These are phyloP conservation scores for Sarotherodon lohbergeri DNA, from an alignment of 2,113 vertebrate species.

Conservation along the genomic window DNA sequence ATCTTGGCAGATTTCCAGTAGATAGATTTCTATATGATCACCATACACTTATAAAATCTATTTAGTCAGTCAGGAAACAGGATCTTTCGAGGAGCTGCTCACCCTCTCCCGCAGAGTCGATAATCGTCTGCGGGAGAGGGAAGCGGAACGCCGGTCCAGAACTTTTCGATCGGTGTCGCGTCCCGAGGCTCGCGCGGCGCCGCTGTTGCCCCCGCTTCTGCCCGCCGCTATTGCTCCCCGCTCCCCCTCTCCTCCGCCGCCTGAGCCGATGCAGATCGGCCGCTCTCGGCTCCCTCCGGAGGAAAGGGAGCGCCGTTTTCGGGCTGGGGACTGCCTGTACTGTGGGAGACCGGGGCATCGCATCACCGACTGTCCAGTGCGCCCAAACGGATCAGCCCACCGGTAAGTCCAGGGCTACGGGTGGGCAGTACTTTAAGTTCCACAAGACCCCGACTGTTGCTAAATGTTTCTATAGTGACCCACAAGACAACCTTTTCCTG, in stretches of 20 bases:
- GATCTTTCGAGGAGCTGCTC: not conserved
- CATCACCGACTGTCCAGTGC: not conserved
- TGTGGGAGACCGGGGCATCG: not conserved
- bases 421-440: not conserved
- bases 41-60: no score
- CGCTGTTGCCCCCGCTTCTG: accelerated
- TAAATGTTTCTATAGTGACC: not conserved
- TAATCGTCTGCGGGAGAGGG: not conserved
- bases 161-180: accelerated
- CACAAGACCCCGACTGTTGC: not conserved
- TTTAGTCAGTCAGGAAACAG: not conserved
- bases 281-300: accelerated
- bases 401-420: not conserved
- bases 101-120: not conserved
- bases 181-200: accelerated
- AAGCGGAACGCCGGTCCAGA: not conserved
- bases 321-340: not conserved
- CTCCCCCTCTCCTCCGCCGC: not conserved
- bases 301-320: not conserved
- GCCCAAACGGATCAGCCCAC: not conserved
- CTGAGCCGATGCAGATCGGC: not conserved
- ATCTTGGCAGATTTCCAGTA: no score
- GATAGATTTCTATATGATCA: no score
- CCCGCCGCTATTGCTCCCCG: accelerated
- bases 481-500: not conserved